Conservation (phyloP, 2,888 invertebrate genomes). For the Leptinotarsa haldemani region DNA sequence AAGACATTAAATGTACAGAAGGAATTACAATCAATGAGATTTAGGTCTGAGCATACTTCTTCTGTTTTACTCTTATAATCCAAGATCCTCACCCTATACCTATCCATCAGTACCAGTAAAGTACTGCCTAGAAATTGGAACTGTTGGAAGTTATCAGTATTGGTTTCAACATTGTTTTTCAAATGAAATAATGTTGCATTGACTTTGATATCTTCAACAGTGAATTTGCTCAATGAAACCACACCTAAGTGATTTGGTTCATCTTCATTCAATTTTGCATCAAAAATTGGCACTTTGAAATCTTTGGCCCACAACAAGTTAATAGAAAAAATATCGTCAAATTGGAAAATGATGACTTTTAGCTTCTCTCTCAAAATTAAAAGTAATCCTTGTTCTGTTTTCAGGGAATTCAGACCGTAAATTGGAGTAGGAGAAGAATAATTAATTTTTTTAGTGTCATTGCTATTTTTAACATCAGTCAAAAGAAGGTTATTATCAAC, state of each 20-base stretch:
- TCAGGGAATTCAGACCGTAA: conserved; percentile 37
- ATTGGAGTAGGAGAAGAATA: conserved; percentile 31
- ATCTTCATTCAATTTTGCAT: conserved; percentile 46
- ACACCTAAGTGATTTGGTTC: conserved; percentile 40
- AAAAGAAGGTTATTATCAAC: conserved; percentile 41
- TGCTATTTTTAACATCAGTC: conserved; percentile 30
- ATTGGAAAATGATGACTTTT: conserved; percentile 33
- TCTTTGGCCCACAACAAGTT: conserved; percentile 24
- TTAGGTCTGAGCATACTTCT: conserved; percentile 43
- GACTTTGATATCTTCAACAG: conserved; percentile 42
- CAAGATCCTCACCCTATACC: conserved; percentile 42
- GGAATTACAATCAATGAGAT: conserved; percentile 48
- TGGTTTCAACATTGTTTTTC: conserved; percentile 27
- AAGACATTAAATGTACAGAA: conserved; percentile 46
- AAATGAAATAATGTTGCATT: conserved; percentile 33
- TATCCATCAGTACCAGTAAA: conserved; percentile 44
- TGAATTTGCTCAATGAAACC: conserved; percentile 38
- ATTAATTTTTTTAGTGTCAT: conserved; percentile 24
- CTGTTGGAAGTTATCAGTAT: conserved; percentile 43
- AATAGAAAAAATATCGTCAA: conserved; percentile 26
- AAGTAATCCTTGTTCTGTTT: conserved; percentile 30
- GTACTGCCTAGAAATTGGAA: conserved; percentile 45
- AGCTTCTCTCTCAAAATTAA: conserved; percentile 44
- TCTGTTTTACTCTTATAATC: conserved; percentile 40
- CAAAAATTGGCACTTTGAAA: conserved; percentile 39